Percentiles rank a stretch among this genome's conserved stretches.
Evolutionary conservation across 1,140 invertebrate genomes (phyloP).

Genomic region (Pseudomyrmex gracilis): DNA sequence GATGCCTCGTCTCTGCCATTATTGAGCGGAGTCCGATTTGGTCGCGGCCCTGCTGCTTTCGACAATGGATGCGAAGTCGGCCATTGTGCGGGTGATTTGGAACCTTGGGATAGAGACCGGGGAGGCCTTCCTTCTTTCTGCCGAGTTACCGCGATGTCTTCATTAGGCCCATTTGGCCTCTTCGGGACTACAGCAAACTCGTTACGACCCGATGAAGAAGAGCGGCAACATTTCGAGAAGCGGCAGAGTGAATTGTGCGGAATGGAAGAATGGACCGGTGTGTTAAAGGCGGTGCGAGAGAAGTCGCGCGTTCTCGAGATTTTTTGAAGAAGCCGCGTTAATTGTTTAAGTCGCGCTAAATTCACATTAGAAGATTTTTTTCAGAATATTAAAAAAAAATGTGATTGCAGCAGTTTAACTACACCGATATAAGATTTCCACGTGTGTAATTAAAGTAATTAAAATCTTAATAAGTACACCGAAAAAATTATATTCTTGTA

Average conservation of each 20-base stretch:
- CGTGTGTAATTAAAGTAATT: not conserved
- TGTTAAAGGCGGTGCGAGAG: not conserved
- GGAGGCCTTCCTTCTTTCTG: conserved; percentile 51
- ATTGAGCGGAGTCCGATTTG: conserved; percentile 58
- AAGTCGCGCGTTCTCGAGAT: conserved; percentile 14
- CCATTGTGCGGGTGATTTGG: conserved; percentile 70
- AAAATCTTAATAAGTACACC: not conserved
- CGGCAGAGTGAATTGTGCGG: conserved; percentile 14
- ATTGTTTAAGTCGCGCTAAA: conserved; percentile 6
- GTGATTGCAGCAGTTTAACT: not conserved
- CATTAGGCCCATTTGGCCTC: conserved; percentile 65
- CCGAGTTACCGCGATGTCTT: conserved; percentile 70
- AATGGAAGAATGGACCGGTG: not conserved
- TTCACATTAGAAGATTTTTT: not conserved
- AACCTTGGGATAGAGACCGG: conserved; percentile 24
- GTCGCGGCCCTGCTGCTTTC: conserved; percentile 47
- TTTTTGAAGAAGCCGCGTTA: not conserved
- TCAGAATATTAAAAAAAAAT: not conserved
- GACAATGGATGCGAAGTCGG: conserved; percentile 70
- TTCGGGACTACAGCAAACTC: conserved; percentile 51
- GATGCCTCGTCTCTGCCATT: conserved; percentile 44
- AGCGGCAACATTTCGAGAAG: conserved; percentile 2
- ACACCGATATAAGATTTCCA: not conserved
- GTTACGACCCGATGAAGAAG: conserved; percentile 42
- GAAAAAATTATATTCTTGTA: no score